These are phyloP conservation scores for Wiebesia pumilae DNA, from an alignment of 1,140 invertebrate species.

Conservation along the genomic window DNA sequence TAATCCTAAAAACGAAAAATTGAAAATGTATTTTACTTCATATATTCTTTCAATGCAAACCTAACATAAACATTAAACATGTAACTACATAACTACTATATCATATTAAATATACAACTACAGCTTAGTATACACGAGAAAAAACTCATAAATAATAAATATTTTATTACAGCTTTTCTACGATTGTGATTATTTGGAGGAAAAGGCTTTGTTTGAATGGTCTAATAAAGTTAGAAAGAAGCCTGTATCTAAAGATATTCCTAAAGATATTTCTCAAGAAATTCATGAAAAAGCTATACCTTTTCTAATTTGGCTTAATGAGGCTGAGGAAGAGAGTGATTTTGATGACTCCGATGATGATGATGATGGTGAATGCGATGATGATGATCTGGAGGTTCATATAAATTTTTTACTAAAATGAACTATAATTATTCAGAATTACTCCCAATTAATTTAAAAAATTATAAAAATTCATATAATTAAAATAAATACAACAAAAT, in stretches of 20 bases:
- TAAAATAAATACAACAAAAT: neutral
- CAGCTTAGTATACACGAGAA: neutral
- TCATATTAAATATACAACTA: too few relatives aligned
- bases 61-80: too few relatives aligned
- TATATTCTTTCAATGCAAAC: too few relatives aligned
- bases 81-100: too few relatives aligned
- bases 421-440: too few relatives aligned
- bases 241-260: slow-evolving; percentile 92
- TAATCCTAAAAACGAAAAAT: too few relatives aligned
- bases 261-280: slow-evolving; percentile 91
- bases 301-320: slow-evolving; percentile 97
- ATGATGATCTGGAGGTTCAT: slow-evolving; percentile 79
- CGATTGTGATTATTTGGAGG: slow-evolving; percentile 95
- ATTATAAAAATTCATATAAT: too few relatives aligned
- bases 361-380: slow-evolving; percentile 82
- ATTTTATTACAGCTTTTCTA: slow-evolving; percentile 85
- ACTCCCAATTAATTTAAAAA: too few relatives aligned
- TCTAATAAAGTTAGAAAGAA: slow-evolving; percentile 94
- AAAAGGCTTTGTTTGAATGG: slow-evolving; percentile 96
- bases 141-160: neutral
- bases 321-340: slow-evolving; percentile 95
- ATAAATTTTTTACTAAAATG: neutral
- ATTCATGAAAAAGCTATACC: slow-evolving; percentile 94
- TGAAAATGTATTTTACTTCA: too few relatives aligned
- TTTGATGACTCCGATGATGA: slow-evolving; percentile 83